Evolutionary conservation across 2,113 vertebrate genomes (phyloP).

Genomic region (Chascanopsetta lugubris): DNA sequence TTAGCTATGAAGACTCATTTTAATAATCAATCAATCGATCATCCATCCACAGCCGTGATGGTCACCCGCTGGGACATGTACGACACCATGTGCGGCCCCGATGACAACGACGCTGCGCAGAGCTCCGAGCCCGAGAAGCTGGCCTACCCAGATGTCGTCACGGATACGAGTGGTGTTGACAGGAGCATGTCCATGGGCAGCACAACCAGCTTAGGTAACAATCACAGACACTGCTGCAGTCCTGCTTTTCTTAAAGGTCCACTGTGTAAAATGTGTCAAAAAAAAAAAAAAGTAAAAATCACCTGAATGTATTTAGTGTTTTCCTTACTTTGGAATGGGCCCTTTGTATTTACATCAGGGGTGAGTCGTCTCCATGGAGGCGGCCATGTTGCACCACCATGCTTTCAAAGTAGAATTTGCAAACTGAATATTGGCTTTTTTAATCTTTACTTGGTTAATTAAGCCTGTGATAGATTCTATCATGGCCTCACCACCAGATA

Average conservation of each 20-base stretch:
- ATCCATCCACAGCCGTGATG: slow-evolving; percentile 66
- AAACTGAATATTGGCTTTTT: too few species aligned
- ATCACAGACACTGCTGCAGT: neutral
- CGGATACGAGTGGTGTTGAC: slow-evolving; percentile 12
- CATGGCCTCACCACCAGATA: too few species aligned
- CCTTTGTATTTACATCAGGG: too few species aligned
- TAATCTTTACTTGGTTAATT: too few species aligned
- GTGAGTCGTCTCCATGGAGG: too few species aligned
- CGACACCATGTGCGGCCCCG: slow-evolving; percentile 52
- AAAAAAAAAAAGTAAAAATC: too few species aligned
- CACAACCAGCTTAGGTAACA: slow-evolving; percentile 72
- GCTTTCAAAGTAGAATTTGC: neutral
- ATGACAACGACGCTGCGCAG: neutral
- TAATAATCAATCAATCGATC: neutral
- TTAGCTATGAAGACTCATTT: too few species aligned
- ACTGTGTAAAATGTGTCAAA: too few species aligned
- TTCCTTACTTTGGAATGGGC: too few species aligned
- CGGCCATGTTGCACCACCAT: neutral
- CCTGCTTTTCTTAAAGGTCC: too few species aligned
- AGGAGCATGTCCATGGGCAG: slow-evolving; percentile 44
- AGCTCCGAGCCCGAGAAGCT: slow-evolving; percentile 17
- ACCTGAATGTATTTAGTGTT: too few species aligned
- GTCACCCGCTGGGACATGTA: slow-evolving; percentile 86
- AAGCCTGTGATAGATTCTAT: too few species aligned
- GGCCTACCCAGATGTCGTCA: neutral